A percentile compares a stretch with the other conserved stretches of the same genome.
Conservation (phyloP, 1,140 invertebrate species). For the Drosophila nasuta region DNA sequence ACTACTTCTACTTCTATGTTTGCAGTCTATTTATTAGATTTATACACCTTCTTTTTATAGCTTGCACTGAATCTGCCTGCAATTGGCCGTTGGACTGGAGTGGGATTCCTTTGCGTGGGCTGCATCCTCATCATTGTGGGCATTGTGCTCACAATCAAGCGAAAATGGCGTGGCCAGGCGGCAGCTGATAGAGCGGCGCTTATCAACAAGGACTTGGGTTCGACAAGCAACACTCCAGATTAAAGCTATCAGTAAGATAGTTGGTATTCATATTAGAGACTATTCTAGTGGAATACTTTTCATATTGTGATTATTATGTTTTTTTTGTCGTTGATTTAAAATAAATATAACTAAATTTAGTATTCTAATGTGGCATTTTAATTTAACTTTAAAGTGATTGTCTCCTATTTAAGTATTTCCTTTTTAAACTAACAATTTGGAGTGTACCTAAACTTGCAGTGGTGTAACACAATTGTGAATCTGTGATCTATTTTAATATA, state of each 20-base stretch:
- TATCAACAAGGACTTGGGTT: slow-evolving; percentile 11
- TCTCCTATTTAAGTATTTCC: background rate
- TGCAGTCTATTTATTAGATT: slow-evolving; percentile 8
- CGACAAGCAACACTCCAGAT: background rate
- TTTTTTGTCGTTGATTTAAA: background rate
- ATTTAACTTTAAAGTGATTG: background rate
- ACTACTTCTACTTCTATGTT: background rate
- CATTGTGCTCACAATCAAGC: slow-evolving; percentile 53
- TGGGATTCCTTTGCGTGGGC: slow-evolving; percentile 63
- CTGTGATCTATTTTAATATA: too few species aligned
- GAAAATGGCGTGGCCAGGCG: slow-evolving; percentile 65
- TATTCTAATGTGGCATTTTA: background rate
- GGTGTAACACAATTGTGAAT: too few species aligned
- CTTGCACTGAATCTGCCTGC: slow-evolving; percentile 60
- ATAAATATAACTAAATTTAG: background rate
- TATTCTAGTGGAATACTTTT: background rate
- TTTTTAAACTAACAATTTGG: too few species aligned
- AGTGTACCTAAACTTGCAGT: too few species aligned
- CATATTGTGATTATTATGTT: slow-evolving; percentile 4
- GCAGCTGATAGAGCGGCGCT: slow-evolving; percentile 50
- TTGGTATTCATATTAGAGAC: background rate
- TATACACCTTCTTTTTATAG: slow-evolving; percentile 30
- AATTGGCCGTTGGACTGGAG: slow-evolving; percentile 67
- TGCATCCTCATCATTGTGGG: slow-evolving; percentile 57
- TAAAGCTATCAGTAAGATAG: background rate